Evolutionary conservation across 2,888 invertebrate genomes (phyloP).

Genomic region (Cephus runcator): DNA sequence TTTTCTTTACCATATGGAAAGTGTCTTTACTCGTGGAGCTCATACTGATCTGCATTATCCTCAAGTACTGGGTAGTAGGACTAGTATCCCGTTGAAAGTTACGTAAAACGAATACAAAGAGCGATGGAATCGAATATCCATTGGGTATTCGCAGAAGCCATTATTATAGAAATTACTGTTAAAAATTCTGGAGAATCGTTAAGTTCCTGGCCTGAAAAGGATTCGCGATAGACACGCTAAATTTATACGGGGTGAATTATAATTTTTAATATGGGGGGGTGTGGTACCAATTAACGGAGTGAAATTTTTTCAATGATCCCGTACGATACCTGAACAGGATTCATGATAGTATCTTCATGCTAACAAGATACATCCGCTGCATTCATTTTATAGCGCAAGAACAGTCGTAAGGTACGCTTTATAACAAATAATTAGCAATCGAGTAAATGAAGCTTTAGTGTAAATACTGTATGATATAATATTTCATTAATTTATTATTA

Average conservation of each 20-base stretch:
- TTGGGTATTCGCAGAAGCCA: background rate
- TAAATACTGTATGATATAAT: background rate
- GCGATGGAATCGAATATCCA: too few species aligned
- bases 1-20: background rate
- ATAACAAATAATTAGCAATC: background rate
- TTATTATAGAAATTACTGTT: background rate
- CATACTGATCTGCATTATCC: background rate
- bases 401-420: background rate
- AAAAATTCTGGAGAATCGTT: background rate
- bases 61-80: too few species aligned
- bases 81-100: too few species aligned
- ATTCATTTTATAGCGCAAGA: background rate
- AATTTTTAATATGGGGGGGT: background rate
- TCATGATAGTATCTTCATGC: background rate
- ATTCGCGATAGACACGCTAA: background rate
- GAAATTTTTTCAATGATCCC: background rate
- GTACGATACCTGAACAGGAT: background rate
- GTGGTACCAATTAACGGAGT: background rate
- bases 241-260: background rate
- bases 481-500: background rate
- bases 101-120: too few species aligned
- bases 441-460: background rate
- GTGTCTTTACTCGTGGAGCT: too few species aligned
- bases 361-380: background rate
- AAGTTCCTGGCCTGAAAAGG: background rate